phyloP scores from a whole-genome alignment of 1,140 invertebrate genomes.

The honey bee (Apis mellifera) region DNA sequence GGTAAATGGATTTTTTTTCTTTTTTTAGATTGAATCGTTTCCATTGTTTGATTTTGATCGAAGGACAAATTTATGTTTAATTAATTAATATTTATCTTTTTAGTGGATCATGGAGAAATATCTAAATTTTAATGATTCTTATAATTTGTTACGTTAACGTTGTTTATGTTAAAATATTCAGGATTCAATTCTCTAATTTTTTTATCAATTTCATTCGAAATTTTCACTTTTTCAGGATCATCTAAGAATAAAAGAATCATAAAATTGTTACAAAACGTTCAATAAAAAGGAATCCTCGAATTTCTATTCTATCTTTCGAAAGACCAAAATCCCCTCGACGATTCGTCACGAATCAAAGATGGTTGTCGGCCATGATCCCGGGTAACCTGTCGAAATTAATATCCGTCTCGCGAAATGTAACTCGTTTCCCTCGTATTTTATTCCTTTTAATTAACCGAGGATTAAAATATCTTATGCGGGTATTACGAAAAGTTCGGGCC shows the following conservation, averaged over 20 bases:
- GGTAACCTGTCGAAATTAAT: constrained; percentile 26
- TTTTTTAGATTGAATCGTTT: not conserved
- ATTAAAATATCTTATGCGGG: not conserved
- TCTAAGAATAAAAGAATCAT: no score
- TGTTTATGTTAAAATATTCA: no score
- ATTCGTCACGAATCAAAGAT: not conserved
- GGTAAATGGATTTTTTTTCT: not conserved
- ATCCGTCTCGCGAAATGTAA: not conserved
- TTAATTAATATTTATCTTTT: not conserved
- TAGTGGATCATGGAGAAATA: no score
- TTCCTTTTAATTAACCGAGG: constrained; percentile 37
- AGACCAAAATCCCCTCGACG: not conserved
- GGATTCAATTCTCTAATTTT: no score
- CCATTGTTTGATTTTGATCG: no score
- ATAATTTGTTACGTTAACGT: no score
- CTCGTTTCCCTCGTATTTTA: constrained; percentile 15
- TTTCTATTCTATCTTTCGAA: not conserved
- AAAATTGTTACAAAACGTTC: no score
- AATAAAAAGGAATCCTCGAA: not conserved
- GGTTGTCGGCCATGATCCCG: not conserved
- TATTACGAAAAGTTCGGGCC: not conserved
- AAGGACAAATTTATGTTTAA: not conserved
- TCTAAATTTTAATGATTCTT: no score
- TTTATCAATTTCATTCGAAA: no score
- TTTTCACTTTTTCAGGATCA: no score